These are phyloP conservation scores for Albula goreensis DNA, from an alignment of 2,113 vertebrate genomes.

Conservation along the genomic window DNA sequence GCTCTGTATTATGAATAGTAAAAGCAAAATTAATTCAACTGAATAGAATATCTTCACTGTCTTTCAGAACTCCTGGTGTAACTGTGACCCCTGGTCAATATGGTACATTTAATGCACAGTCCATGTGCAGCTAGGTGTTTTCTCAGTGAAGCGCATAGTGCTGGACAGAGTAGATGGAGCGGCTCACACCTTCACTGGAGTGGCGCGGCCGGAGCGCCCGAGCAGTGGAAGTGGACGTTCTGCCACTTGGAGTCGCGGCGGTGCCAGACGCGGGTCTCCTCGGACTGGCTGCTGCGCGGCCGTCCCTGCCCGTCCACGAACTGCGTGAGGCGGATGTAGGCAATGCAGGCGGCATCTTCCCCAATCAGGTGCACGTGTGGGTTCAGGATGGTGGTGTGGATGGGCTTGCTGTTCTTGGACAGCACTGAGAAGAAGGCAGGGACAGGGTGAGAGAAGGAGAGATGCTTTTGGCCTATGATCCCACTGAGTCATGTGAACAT, in stretches of 20 bases:
- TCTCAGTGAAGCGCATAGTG: no score
- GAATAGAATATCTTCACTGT: no score
- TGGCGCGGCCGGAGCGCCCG: slow-evolving; percentile 88
- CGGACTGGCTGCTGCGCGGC: slow-evolving; percentile 92
- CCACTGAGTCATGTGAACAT: background rate
- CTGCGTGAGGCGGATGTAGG: slow-evolving; percentile 96
- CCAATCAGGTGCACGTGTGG: slow-evolving; percentile 95
- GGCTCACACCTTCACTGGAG: slow-evolving; percentile 85
- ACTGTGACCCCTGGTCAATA: background rate
- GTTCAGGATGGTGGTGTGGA: slow-evolving; percentile 97
- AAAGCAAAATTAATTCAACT: no score
- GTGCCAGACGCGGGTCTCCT: slow-evolving; percentile 96
- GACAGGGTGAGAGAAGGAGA: background rate
- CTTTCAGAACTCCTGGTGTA: no score
- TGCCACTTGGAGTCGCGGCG: slow-evolving; percentile 95
- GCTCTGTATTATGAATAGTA: no score
- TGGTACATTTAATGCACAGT: background rate
- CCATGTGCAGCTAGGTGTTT: background rate
- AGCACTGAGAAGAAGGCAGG: slow-evolving; percentile 70
- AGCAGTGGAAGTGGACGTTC: slow-evolving; percentile 97
- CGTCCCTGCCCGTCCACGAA: slow-evolving; percentile 87
- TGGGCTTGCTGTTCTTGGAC: slow-evolving; percentile 94
- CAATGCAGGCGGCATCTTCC: slow-evolving; percentile 93
- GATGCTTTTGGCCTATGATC: background rate
- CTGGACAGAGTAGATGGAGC: background rate